phyloP scores from a whole-genome alignment of 2,113 vertebrate genomes.

The Cebus imitator region DNA sequence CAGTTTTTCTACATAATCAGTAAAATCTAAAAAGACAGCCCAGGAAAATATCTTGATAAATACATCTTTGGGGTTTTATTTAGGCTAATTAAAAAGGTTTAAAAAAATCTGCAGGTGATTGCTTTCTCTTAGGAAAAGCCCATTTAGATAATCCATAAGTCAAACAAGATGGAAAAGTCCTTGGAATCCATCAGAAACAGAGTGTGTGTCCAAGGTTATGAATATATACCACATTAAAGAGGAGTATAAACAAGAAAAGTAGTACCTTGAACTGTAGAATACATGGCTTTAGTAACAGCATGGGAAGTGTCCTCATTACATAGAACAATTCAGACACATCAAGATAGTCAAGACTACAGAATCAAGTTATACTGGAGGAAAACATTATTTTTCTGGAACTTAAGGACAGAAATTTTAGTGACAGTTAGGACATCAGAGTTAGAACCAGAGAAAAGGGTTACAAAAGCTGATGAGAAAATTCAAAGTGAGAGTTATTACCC shows the following conservation, averaged over 20 bases:
- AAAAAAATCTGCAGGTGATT: not conserved
- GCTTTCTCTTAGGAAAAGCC: not conserved
- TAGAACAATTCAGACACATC: not conserved
- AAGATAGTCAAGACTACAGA: not conserved
- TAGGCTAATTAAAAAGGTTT: not conserved
- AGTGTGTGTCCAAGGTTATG: not conserved
- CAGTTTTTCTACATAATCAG: not conserved
- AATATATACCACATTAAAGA: not conserved
- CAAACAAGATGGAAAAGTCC: not conserved
- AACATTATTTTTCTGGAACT: not conserved
- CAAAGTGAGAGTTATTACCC: not conserved
- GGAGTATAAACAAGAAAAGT: not conserved
- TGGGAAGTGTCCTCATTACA: not conserved
- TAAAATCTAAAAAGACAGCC: not conserved
- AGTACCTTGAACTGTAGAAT: not conserved
- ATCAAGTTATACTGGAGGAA: not conserved
- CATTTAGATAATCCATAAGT: not conserved
- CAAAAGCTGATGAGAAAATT: not conserved
- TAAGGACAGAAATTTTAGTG: not conserved
- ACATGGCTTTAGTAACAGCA: not conserved
- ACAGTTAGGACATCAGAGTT: not conserved
- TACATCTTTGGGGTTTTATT: not conserved
- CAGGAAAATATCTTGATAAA: not conserved
- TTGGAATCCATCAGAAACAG: not conserved
- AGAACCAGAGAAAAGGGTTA: not conserved